A percentile compares a stretch with the other conserved stretches of the same genome.
Conservation (phyloP, 1,140 invertebrate genomes). For the Sinella curviseta region DNA sequence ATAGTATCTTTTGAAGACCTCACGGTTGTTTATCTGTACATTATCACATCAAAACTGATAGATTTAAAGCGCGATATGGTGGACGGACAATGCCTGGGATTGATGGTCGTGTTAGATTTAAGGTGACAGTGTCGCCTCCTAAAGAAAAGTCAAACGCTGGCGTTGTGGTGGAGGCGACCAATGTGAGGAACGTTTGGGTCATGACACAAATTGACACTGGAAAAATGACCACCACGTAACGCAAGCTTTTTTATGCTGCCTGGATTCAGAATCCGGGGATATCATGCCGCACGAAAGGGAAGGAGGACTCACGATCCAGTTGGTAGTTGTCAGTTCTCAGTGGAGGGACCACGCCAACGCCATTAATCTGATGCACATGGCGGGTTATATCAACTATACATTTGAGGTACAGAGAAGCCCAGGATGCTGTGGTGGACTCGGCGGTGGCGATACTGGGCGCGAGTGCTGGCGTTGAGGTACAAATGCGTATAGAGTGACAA, state of each 20-base stretch:
- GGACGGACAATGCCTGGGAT: no score
- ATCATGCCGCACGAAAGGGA: constrained; percentile 92
- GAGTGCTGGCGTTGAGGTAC: constrained; percentile 92
- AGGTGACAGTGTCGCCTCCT: background rate
- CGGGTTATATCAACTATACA: constrained; percentile 98
- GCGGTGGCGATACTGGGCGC: constrained; percentile 88
- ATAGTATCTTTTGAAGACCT: no score
- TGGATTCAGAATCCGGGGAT: constrained; percentile 83
- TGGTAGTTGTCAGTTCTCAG: constrained; percentile 86
- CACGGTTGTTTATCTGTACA: no score
- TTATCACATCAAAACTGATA: no score
- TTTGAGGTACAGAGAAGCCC: constrained; percentile 96
- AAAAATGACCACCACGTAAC: constrained; percentile 97
- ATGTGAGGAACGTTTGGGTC: constrained; percentile 82
- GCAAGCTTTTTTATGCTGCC: constrained; percentile 92
- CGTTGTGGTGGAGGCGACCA: background rate
- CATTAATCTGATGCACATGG: constrained; percentile 95
- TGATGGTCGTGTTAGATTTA: background rate
- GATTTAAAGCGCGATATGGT: no score
- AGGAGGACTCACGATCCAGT: constrained; percentile 84
- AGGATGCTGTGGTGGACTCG: constrained; percentile 87
- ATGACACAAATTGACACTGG: constrained; percentile 92
- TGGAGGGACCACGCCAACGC: constrained; percentile 78
- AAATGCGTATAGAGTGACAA: constrained; percentile 95
- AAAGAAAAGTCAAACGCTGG: background rate